A percentile compares a stretch with the other conserved stretches of the same genome.
These are phyloP conservation scores for Euura lappo DNA, from an alignment of 1,140 invertebrate genomes.

Conservation along the genomic window DNA sequence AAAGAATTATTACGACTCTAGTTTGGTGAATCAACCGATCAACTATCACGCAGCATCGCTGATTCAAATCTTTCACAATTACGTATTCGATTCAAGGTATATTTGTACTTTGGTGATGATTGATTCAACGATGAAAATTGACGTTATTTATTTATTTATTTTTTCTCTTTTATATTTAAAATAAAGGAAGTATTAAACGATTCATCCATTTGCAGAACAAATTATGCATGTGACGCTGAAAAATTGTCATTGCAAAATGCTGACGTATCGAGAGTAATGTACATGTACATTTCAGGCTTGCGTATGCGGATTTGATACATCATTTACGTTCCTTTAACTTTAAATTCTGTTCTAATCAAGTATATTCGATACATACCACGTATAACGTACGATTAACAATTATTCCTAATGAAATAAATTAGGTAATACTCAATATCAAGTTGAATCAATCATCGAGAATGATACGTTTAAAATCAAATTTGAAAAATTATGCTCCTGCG, in stretches of 20 bases:
- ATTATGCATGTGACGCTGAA: not conserved
- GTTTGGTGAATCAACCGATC: not conserved
- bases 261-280: constrained; percentile 1
- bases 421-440: too few relatives aligned
- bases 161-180: not conserved
- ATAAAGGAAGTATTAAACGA: not conserved
- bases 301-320: not conserved
- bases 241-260: not conserved
- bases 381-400: too few relatives aligned
- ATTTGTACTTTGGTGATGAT: too few relatives aligned
- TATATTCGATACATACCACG: not conserved
- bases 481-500: not conserved
- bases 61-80: not conserved
- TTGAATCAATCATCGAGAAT: too few relatives aligned
- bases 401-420: too few relatives aligned
- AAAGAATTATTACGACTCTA: not conserved
- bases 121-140: too few relatives aligned
- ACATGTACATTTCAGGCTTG: not conserved
- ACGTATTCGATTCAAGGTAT: too few relatives aligned
- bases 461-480: not conserved
- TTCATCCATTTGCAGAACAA: not conserved
- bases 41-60: not conserved
- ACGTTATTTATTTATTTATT: not conserved
- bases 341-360: not conserved
- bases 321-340: not conserved